Percentiles rank a stretch among this genome's conserved stretches.
These are phyloP conservation scores for Darevskia mixta DNA, from an alignment of 2,797 vertebrate genomes.

Conservation along the genomic window DNA sequence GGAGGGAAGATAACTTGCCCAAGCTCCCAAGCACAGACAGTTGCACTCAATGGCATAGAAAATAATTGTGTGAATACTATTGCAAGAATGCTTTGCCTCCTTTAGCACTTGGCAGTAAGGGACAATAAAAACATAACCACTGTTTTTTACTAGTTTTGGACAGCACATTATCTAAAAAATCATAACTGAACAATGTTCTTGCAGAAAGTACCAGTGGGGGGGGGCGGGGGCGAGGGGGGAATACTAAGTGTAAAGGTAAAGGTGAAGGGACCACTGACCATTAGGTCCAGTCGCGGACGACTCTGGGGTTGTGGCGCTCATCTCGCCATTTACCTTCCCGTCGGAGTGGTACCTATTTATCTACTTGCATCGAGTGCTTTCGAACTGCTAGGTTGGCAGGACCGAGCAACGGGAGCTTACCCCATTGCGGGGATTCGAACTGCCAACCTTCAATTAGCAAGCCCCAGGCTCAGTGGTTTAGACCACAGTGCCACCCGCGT, in stretches of 20 bases:
- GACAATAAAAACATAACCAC: constrained; percentile 16
- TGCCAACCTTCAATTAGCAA: no score
- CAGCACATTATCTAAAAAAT: background rate
- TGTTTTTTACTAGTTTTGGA: constrained; percentile 39
- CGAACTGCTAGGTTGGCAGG: no score
- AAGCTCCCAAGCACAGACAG: background rate
- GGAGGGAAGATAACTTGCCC: background rate
- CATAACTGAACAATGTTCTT: background rate
- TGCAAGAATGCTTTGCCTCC: background rate
- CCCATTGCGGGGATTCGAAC: no score
- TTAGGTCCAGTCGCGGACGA: no score
- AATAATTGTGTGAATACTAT: background rate
- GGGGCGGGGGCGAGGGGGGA: background rate
- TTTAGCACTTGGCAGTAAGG: background rate
- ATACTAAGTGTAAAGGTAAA: background rate
- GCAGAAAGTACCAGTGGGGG: background rate
- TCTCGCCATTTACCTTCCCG: no score
- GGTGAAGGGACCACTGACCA: no score
- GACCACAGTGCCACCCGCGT: no score
- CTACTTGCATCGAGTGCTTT: no score
- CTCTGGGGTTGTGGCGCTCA: no score
- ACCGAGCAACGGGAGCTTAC: no score
- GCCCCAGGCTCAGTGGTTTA: no score
- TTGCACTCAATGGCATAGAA: background rate
- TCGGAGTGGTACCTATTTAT: no score